phyloP scores from a whole-genome alignment of 2,888 invertebrate species.

The Panopea generosa region DNA sequence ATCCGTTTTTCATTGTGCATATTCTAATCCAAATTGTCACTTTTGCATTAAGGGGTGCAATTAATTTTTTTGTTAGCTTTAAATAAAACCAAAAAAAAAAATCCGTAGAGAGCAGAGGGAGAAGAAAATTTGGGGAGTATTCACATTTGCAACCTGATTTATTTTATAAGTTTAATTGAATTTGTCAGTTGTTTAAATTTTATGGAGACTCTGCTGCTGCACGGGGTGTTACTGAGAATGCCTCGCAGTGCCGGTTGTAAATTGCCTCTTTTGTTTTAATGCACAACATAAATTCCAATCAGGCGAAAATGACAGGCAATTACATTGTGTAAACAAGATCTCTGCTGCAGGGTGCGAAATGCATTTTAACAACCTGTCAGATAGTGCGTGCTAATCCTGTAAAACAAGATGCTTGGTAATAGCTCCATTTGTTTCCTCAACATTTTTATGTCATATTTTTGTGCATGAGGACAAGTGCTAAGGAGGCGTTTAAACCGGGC shows the following conservation, averaged over 20 bases:
- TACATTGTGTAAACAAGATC: conserved; percentile 50
- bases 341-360: conserved; percentile 32
- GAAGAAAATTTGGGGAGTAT: no score
- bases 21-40: no score
- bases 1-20: no score
- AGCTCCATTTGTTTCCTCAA: neutral
- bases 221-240: neutral
- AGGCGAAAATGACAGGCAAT: conserved; percentile 46
- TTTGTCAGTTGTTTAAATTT: conserved; percentile 33
- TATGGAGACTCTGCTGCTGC: conserved; percentile 10
- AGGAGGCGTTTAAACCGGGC: no score
- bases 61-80: no score
- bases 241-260: neutral
- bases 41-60: no score
- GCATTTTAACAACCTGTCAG: conserved; percentile 20
- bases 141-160: conserved; percentile 25
- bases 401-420: neutral
- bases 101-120: no score
- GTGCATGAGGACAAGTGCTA: no score
- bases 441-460: no score
- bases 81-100: conserved; percentile 2
- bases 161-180: conserved; percentile 21
- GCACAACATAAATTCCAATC: conserved; percentile 34
- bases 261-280: conserved; percentile 4
- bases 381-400: neutral